Evolutionary conservation across 2,113 vertebrate genomes (phyloP).

Genomic region (Hippocampus barbouri): DNA sequence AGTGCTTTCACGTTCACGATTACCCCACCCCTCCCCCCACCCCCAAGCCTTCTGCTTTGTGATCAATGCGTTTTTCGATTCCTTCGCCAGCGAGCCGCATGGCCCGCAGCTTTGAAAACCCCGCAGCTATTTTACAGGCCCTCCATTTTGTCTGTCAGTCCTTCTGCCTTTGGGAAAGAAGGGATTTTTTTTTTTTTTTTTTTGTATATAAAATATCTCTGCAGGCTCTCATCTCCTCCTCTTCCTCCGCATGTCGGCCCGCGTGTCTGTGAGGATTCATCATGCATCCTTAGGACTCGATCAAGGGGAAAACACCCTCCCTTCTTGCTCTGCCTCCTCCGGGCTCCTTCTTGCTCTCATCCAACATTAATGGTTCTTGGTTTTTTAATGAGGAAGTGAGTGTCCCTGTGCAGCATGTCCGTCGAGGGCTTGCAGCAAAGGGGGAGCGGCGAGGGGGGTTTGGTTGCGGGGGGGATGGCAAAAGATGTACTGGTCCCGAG

Average conservation of each 20-base stretch:
- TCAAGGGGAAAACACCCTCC: slow-evolving; percentile 67
- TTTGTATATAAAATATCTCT: slow-evolving; percentile 26
- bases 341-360: slow-evolving; percentile 70
- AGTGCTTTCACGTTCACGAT: background rate
- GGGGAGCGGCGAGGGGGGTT: background rate
- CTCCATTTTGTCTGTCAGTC: slow-evolving; percentile 43
- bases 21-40: background rate
- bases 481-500: slow-evolving; percentile 42
- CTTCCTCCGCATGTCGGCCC: slow-evolving; percentile 51
- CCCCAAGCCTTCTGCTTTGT: too few relatives aligned
- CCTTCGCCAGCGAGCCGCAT: slow-evolving; percentile 22
- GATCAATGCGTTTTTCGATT: slow-evolving; percentile 29
- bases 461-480: background rate
- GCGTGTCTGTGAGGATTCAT: slow-evolving; percentile 64
- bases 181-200: too few relatives aligned
- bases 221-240: slow-evolving; percentile 54
- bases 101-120: slow-evolving; percentile 16
- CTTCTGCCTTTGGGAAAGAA: slow-evolving; percentile 21
- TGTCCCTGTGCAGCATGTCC: slow-evolving; percentile 64
- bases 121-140: slow-evolving; percentile 33
- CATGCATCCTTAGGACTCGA: slow-evolving; percentile 71
- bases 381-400: slow-evolving; percentile 76
- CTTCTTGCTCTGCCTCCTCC: slow-evolving; percentile 50
- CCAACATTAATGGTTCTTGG: slow-evolving; percentile 78
- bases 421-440: slow-evolving; percentile 39